Base-by-base conservation (phyloP, 2,797 vertebrate species). In the Alosa sapidissima region DNA sequence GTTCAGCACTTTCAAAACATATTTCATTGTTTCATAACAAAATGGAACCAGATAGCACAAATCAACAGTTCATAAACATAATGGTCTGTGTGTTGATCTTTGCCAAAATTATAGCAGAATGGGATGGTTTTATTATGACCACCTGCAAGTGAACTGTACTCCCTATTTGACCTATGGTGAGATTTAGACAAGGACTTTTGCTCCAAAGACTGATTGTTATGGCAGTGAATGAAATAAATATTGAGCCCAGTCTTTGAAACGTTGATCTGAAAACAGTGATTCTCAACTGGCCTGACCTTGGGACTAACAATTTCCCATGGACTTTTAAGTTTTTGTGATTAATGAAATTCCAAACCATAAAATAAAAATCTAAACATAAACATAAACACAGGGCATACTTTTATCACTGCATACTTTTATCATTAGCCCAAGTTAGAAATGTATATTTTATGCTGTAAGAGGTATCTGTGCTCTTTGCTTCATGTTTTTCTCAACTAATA, bases 61-160 rank as follows among this genome's bases (percentile, higher is more conserved):
- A 78, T 78, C 72, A 78, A 41, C 72, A 78, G 41, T 78, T 21
- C 72, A 78, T 78, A 78, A 78, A 78, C 72, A 78, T 78, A 16
- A 6, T 78, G 14, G 72, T 75, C 68, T 75, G 36, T 45, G 14
- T 75, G 68, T 45, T 75, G 68, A 41, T 78, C 36, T 78, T 72
- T 72, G 65, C 65, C 33, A 36, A 72, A 72, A 16, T 72, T 72
- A 72, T 36, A 72, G 28, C 3, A 36, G 65, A 72, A 36, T 41
- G 33, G 65, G 41, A 78, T 47, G 36, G 41, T 78, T 62, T 62
- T 47, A 45, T 47, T 45, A 78, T 78, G 41, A 78, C 19, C 72
- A 78, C 41, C 72, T 78, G 36, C 6, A 78, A 45, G 19, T 78
- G 14, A 72, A 36, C 72, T 47, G 7, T 75, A 62, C n/a, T 24